These are phyloP conservation scores for Daubentonia madagascariensis DNA, from an alignment of 2,113 vertebrate genomes.

Conservation along the genomic window DNA sequence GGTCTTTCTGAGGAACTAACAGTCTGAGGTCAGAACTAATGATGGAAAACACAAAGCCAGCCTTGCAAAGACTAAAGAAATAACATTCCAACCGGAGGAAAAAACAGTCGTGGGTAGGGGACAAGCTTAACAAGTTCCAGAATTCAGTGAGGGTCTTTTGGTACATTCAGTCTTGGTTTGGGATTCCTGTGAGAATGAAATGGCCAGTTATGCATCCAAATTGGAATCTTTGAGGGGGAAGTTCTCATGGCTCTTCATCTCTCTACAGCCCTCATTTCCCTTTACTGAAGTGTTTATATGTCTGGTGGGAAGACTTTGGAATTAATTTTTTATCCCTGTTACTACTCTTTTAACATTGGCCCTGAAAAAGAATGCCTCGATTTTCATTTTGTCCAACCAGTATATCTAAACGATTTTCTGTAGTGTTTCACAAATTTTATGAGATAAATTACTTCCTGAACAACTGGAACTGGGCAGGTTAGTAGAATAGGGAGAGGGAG, in stretches of 20 bases:
- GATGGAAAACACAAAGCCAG: neutral
- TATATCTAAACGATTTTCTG: neutral
- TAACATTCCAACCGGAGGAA: neutral
- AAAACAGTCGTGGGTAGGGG: neutral
- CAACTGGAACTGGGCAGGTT: neutral
- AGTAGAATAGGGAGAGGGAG: neutral
- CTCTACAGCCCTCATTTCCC: neutral
- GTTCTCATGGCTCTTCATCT: neutral
- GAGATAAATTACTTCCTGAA: conserved; percentile 23
- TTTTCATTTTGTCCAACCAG: neutral
- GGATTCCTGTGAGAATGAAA: neutral
- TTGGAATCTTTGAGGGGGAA: neutral
- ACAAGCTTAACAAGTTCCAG: neutral
- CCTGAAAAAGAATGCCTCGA: neutral
- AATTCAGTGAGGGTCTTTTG: neutral
- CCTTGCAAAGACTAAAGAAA: neutral
- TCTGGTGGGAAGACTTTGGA: neutral
- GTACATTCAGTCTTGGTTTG: neutral
- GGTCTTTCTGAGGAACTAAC: neutral
- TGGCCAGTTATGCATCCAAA: neutral
- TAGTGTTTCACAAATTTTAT: neutral
- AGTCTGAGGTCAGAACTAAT: neutral
- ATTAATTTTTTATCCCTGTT: neutral
- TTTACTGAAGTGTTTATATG: neutral
- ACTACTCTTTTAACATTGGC: neutral